phyloP scores from a whole-genome alignment of 2,888 invertebrate genomes.

The Caenorhabditis sp. region DNA sequence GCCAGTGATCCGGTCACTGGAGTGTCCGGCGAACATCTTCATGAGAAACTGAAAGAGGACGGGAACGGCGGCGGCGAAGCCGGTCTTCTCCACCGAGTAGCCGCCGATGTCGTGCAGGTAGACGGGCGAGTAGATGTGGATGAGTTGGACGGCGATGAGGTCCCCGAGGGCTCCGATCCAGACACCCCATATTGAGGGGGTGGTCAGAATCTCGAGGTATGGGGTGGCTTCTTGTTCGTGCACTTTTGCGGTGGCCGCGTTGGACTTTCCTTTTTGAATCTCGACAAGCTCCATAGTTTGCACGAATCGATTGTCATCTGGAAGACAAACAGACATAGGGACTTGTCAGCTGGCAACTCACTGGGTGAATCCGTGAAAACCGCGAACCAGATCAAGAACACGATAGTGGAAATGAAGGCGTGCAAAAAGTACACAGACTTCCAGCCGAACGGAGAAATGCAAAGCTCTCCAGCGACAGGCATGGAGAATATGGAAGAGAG shows the following conservation, averaged over 20 bases:
- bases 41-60: constrained; percentile 82
- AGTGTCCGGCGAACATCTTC: constrained; percentile 81
- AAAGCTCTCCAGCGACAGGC: constrained; percentile 77
- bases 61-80: constrained; percentile 81
- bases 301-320: constrained; percentile 62
- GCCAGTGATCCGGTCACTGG: constrained; percentile 75
- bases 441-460: constrained; percentile 79
- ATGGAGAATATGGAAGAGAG: constrained; percentile 72
- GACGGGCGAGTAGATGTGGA: constrained; percentile 76
- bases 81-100: constrained; percentile 81
- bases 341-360: too few relatives aligned
- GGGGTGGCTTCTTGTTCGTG: constrained; percentile 69
- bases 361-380: constrained; percentile 71
- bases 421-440: constrained; percentile 81
- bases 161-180: constrained; percentile 82
- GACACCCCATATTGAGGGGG: constrained; percentile 81
- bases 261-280: constrained; percentile 67
- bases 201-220: constrained; percentile 77
- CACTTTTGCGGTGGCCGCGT: constrained; percentile 27
- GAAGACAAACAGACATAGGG: too few relatives aligned
- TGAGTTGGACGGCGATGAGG: constrained; percentile 80
- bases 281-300: constrained; percentile 46
- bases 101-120: constrained; percentile 75
- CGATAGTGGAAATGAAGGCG: constrained; percentile 71
- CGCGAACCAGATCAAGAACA: constrained; percentile 74